A percentile compares a stretch with the other conserved stretches of the same genome.
Evolutionary conservation across 2,888 invertebrate species (phyloP).

Genomic region (Corythucha ciliata): DNA sequence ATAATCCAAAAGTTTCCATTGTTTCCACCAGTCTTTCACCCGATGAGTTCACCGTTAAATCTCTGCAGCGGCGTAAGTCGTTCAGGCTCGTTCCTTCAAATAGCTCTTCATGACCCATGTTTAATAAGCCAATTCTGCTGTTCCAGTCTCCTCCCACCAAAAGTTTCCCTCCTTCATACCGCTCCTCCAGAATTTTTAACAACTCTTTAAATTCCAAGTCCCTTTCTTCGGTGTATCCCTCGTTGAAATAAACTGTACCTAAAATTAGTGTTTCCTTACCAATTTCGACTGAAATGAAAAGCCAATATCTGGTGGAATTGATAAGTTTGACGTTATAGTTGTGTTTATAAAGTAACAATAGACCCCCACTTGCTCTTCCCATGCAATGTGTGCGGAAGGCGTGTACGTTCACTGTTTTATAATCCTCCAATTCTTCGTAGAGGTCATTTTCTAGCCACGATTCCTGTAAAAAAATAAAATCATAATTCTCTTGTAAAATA

Average conservation of each 20-base stretch:
- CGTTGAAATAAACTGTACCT: conserved; percentile 14
- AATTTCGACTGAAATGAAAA: conserved; percentile 5
- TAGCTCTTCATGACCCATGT: not conserved
- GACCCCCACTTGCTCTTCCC: conserved; percentile 10
- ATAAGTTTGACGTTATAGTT: not conserved
- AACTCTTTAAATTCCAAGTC: not conserved
- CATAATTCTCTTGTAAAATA: not conserved
- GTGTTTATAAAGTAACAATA: conserved; percentile 2
- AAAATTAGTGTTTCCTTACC: not conserved
- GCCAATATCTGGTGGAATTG: not conserved
- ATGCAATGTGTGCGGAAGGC: not conserved
- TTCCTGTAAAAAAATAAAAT: conserved; percentile 11
- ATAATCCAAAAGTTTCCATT: conserved; percentile 6
- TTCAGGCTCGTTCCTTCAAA: conserved; percentile 4
- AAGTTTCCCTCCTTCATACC: not conserved
- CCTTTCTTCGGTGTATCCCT: conserved; percentile 7
- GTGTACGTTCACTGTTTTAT: not conserved
- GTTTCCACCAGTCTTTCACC: not conserved
- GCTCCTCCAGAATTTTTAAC: not conserved
- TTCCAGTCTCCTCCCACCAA: conserved; percentile 15
- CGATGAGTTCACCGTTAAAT: not conserved
- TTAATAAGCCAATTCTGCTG: conserved; percentile 12
- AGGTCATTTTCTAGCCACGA: conserved; percentile 1
- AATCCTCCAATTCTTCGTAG: not conserved
- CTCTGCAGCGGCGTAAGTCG: not conserved